These are phyloP conservation scores for Bos indicus DNA, from an alignment of 2,113 vertebrate species.

Conservation along the genomic window DNA sequence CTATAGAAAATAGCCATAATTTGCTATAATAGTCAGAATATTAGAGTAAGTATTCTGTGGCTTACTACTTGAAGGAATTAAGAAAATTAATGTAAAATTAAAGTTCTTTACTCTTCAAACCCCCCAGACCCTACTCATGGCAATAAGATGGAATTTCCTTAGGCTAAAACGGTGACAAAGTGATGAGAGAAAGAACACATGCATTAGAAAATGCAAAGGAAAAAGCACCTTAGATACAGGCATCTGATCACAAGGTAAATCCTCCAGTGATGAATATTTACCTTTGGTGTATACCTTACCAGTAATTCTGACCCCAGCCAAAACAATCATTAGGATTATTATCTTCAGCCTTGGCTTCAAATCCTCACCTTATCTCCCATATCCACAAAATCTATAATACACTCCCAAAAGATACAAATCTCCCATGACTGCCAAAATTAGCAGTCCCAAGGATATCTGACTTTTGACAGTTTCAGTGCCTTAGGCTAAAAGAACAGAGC, in stretches of 20 bases:
- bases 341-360: not conserved
- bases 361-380: not conserved
- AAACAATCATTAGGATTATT: not conserved
- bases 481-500: not conserved
- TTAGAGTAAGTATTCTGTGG: not conserved
- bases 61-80: not conserved
- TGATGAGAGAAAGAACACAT: not conserved
- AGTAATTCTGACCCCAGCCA: slow-evolving; percentile 9
- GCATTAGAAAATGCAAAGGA: slow-evolving; percentile 37
- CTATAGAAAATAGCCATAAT: not conserved
- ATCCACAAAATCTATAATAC: not conserved
- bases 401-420: not conserved
- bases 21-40: not conserved
- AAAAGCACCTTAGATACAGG: not conserved
- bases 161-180: not conserved
- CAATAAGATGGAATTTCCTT: not conserved
- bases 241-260: not conserved
- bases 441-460: not conserved
- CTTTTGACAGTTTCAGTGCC: not conserved
- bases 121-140: not conserved
- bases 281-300: not conserved
- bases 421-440: not conserved
- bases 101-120: not conserved
- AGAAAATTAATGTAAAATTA: slow-evolving; percentile 17
- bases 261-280: not conserved